Evolutionary conservation across 2,113 vertebrate species (phyloP), one percentile per base, ranked within the genome.

Genomic region (Corydoras sp.): DNA sequence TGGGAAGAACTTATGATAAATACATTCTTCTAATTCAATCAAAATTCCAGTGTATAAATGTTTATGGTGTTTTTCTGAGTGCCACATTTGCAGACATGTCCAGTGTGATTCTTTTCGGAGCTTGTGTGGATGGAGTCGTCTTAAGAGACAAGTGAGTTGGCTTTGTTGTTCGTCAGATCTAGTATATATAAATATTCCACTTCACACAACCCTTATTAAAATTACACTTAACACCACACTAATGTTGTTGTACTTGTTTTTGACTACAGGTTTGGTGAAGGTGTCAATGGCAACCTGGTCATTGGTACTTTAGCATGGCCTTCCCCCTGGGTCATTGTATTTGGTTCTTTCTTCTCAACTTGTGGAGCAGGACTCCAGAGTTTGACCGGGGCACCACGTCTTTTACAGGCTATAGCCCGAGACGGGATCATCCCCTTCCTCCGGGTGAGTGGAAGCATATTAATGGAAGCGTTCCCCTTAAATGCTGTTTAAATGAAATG

Each of bases 341-440:
- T 98, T 5, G 96, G 96, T n/a, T 98, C 96, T 18, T 98, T 98
- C 87, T 98, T 98, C 83, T 98, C 96, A 77, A 98, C 96, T 0
- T 97, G 95, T 13, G 96, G 96, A 68, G 96, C 96, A 0, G 96
- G 96, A 31, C 91, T 98, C 68, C 96, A 98, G 89, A 98, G 96
- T 82, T 89, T 98, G 83, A 98, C 96, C 0, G 96, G 96, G 77
- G 96, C 96, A 0, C 96, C 95, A 1, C 95, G 95, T 62, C 94
- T 98, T 68, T 85, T 98, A 32, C 96, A 98, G 83, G 96, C 96
- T 77, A 97, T 98, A 77, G 86, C 96, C n/a, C 86, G 94, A 58
- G 96, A 98, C 0, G 93, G 93, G 64, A 97, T 98, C 59, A 94
- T 98, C 78, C 96, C 96, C 29, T 98, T 98, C 76, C 92, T 98